Evolutionary conservation across 1,140 invertebrate species (phyloP).

Genomic region (Monomorium pharaonis): DNA sequence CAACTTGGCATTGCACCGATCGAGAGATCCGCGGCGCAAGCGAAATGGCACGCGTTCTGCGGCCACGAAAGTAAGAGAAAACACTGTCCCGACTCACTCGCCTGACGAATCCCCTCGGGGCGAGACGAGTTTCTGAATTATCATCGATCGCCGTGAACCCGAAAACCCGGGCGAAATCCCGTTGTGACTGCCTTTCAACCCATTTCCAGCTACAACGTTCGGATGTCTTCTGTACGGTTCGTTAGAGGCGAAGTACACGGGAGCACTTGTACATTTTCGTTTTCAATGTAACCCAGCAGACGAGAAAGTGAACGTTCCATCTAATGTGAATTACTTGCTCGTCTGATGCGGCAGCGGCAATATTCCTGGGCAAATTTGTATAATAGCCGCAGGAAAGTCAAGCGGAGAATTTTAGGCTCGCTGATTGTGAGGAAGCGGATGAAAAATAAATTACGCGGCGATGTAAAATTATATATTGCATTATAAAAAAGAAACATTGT

Average conservation of each 20-base stretch:
- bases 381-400: background rate
- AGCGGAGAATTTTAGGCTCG: background rate
- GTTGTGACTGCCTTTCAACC: background rate
- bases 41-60: slow-evolving; percentile 31
- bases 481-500: background rate
- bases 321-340: slow-evolving; percentile 30
- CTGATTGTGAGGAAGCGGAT: background rate
- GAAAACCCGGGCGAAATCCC: slow-evolving; percentile 6
- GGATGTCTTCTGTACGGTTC: background rate
- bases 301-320: slow-evolving; percentile 39
- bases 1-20: slow-evolving; percentile 20
- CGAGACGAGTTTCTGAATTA: slow-evolving; percentile 32
- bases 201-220: background rate
- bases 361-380: background rate
- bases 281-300: background rate
- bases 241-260: background rate
- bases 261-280: background rate
- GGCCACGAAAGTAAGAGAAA: slow-evolving; percentile 65
- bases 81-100: background rate
- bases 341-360: slow-evolving; percentile 27
- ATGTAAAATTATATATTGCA: background rate
- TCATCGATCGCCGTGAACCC: background rate
- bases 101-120: background rate
- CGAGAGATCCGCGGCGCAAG: slow-evolving; percentile 3
- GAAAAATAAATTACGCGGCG: background rate